A percentile compares a stretch with the other conserved stretches of the same genome.
phyloP scores from a whole-genome alignment of 2,797 vertebrate genomes.

The Squalus acanthias region DNA sequence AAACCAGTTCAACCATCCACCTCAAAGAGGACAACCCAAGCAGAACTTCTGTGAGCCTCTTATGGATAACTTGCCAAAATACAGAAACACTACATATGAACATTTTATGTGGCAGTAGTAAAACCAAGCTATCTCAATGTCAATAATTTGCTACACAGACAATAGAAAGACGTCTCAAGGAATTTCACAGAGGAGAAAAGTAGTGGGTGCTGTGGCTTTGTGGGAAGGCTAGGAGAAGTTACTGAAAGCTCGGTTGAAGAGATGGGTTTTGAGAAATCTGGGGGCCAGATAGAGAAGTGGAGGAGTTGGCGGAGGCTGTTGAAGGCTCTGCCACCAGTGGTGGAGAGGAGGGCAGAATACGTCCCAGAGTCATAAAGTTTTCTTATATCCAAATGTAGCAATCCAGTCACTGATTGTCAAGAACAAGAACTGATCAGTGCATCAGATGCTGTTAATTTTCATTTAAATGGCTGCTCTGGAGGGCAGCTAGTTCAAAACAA shows the following conservation, averaged over 20 bases:
- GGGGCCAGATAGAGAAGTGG: neutral
- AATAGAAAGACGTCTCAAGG: too few relatives aligned
- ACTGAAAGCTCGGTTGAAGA: too few relatives aligned
- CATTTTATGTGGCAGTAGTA: neutral
- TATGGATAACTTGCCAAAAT: neutral
- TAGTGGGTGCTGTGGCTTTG: too few relatives aligned
- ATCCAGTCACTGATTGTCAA: neutral
- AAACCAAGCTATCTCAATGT: neutral
- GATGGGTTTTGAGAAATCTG: neutral
- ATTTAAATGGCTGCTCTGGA: neutral
- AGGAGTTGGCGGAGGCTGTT: neutral
- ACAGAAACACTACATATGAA: neutral
- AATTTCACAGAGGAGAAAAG: too few relatives aligned
- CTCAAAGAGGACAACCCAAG: neutral
- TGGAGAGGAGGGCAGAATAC: too few relatives aligned
- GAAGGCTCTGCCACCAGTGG: too few relatives aligned
- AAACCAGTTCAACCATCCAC: neutral
- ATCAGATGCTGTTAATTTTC: neutral
- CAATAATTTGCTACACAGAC: too few relatives aligned
- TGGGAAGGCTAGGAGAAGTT: too few relatives aligned
- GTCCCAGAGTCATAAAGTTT: neutral
- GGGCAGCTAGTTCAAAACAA: neutral
- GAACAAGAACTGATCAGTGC: neutral
- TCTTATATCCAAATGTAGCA: neutral
- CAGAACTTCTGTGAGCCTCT: neutral